These are phyloP conservation scores for Pseudorasbora parva DNA, from an alignment of 2,113 vertebrate genomes.

Conservation along the genomic window DNA sequence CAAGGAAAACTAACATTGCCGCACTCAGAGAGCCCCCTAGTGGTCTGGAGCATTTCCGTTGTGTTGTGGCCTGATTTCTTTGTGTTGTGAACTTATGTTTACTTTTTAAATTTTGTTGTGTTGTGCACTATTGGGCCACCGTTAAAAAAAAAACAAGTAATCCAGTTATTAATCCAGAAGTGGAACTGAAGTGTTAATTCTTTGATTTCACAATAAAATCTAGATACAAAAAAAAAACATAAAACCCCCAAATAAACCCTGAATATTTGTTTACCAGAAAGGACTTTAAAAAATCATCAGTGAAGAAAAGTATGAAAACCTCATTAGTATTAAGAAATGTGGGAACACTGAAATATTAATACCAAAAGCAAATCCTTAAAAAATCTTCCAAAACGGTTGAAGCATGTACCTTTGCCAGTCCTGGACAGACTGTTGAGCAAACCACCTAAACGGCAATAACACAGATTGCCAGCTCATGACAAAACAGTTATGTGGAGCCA, in stretches of 20 bases:
- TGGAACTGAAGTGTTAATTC: background rate
- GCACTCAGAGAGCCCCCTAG: too few species aligned
- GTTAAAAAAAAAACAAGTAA: background rate
- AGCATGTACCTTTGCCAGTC: background rate
- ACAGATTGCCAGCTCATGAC: slow-evolving; percentile 10
- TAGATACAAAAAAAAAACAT: background rate
- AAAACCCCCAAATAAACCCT: background rate
- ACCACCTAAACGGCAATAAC: background rate
- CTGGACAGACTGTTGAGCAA: background rate
- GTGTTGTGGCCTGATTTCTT: too few species aligned
- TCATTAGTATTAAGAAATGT: too few species aligned
- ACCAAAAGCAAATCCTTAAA: background rate
- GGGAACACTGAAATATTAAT: too few species aligned
- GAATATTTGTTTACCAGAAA: background rate
- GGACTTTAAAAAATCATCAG: too few species aligned
- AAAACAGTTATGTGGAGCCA: background rate
- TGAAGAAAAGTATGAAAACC: too few species aligned
- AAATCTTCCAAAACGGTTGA: background rate
- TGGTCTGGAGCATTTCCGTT: too few species aligned
- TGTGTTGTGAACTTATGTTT: too few species aligned
- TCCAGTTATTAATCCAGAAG: background rate
- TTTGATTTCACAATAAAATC: background rate
- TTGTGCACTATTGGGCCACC: too few species aligned
- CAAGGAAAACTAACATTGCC: too few species aligned
- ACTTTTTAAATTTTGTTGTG: too few species aligned